Percentiles rank a stretch among this genome's conserved stretches.
phyloP scores from a whole-genome alignment of 2,888 invertebrate genomes.

The Eupithecia subumbrata region DNA sequence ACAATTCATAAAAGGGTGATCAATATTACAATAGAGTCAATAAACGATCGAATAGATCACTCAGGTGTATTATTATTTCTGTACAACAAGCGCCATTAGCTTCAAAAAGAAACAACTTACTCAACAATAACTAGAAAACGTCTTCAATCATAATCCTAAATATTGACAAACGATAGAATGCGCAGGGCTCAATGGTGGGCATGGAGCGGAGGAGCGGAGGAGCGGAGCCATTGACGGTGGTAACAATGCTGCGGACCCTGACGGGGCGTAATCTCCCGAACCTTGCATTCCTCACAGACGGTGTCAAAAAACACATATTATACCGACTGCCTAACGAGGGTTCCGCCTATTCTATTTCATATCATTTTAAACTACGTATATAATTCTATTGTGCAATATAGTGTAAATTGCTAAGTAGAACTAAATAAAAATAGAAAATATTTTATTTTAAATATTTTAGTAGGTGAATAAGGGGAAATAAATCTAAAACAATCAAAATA shows the following conservation, averaged over 20 bases:
- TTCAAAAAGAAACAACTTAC: constrained; percentile 18
- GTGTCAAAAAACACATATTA: constrained; percentile 59
- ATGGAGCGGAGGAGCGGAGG: not conserved
- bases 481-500: not conserved
- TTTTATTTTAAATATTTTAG: not conserved
- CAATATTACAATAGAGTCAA: not conserved
- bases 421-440: no score
- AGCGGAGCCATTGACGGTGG: constrained; percentile 23
- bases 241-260: constrained; percentile 47
- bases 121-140: constrained; percentile 21
- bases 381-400: not conserved
- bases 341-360: constrained; percentile 45
- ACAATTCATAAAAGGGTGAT: not conserved
- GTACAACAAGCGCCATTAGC: constrained; percentile 16
- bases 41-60: not conserved
- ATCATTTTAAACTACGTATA: not conserved
- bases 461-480: not conserved
- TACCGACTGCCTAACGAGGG: constrained; percentile 42
- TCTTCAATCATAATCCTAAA: constrained; percentile 37
- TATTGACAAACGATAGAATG: constrained; percentile 39
- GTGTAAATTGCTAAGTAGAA: no score
- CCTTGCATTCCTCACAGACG: constrained; percentile 77
- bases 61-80: not conserved
- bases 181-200: constrained; percentile 9
- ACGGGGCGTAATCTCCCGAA: constrained; percentile 68